Percentiles rank a stretch among this genome's conserved stretches.
phyloP scores from a whole-genome alignment of 2,797 vertebrate genomes.

The Borostomias antarcticus region DNA sequence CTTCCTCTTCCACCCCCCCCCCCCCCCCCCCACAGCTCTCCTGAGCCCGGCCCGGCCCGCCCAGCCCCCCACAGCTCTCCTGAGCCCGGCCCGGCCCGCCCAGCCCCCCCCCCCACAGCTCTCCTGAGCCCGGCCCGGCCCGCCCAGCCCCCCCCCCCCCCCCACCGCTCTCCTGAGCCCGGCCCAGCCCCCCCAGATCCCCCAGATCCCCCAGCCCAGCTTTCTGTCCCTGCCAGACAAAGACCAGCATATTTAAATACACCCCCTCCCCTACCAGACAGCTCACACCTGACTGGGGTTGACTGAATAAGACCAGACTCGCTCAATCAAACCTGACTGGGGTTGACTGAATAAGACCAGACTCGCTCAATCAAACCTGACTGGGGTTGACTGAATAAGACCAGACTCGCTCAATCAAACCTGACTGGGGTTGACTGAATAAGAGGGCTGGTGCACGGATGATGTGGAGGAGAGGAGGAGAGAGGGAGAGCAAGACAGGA shows the following conservation, averaged over 20 bases:
- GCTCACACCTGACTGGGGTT: too few species aligned
- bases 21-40: not conserved
- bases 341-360: too few species aligned
- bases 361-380: too few species aligned
- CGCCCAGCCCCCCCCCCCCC: not conserved
- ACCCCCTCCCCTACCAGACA: not conserved
- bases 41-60: not conserved
- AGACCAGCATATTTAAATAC: slow-evolving; percentile 50
- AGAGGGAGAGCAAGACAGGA: not conserved
- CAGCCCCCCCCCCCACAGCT: not conserved
- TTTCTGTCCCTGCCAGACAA: slow-evolving; percentile 35
- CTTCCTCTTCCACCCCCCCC: not conserved
- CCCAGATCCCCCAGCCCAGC: not conserved
- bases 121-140: not conserved
- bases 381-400: too few species aligned
- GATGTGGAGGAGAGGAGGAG: not conserved
- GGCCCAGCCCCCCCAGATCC: not conserved
- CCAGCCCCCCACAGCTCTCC: not conserved
- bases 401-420: too few species aligned
- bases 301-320: too few species aligned
- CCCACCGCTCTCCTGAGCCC: not conserved
- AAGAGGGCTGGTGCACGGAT: not conserved
- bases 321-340: too few species aligned
- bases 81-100: not conserved
- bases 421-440: too few species aligned